phyloP scores from a whole-genome alignment of 1,140 invertebrate genomes.

The Lanistes nyassanus region DNA sequence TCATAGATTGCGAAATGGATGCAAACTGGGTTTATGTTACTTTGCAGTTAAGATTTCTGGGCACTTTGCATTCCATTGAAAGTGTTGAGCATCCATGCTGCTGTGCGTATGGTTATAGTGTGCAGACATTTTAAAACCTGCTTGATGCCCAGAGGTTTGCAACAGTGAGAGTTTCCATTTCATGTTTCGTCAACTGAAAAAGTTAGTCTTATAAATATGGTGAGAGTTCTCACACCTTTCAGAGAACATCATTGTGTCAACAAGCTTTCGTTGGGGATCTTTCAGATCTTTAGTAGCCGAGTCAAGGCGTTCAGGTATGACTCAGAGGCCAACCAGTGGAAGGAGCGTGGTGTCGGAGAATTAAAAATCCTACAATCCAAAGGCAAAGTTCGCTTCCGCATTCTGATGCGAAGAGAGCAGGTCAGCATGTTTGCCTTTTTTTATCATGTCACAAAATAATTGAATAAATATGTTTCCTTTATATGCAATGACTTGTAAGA shows the following conservation, averaged over 20 bases:
- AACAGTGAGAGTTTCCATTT: neutral
- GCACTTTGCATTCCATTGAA: no score
- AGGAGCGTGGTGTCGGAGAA: constrained; percentile 69
- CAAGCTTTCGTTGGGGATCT: neutral
- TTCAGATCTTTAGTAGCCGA: constrained; percentile 70
- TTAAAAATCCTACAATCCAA: constrained; percentile 63
- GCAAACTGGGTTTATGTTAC: no score
- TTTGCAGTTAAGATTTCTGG: no score
- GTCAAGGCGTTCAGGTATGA: constrained; percentile 64
- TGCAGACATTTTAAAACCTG: no score
- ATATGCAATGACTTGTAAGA: no score
- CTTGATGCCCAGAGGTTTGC: no score
- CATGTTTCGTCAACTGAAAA: neutral
- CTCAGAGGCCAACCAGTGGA: constrained; percentile 63
- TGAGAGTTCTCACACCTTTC: neutral
- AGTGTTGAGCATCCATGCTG: no score
- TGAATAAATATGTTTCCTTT: no score
- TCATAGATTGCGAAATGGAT: no score
- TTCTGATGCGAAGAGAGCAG: constrained; percentile 70
- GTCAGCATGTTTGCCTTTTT: constrained; percentile 3
- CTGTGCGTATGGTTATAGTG: no score
- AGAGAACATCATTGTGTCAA: neutral
- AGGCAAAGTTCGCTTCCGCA: constrained; percentile 41
- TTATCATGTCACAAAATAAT: neutral
- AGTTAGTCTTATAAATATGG: no score